Evolutionary conservation across 2,797 vertebrate genomes (phyloP).

Genomic region (Acanthurus leucopareius): DNA sequence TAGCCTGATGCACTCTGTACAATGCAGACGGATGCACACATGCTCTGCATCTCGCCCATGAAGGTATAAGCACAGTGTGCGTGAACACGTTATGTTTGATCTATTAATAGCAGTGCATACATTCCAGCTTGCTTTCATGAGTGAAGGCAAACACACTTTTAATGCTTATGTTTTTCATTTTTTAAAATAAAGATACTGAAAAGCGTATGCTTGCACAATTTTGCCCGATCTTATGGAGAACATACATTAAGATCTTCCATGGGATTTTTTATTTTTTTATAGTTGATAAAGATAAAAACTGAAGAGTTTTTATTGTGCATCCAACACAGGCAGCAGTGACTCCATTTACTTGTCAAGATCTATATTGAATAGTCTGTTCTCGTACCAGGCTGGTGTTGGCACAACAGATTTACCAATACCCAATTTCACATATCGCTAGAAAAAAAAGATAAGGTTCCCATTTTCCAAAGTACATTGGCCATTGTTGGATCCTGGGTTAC

Average conservation of each 20-base stretch:
- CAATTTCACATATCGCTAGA: constrained; percentile 47
- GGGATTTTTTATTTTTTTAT: neutral
- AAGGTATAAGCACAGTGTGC: neutral
- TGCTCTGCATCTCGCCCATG: constrained; percentile 10
- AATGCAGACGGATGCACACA: constrained; percentile 22
- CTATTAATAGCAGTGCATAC: neutral
- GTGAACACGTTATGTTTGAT: constrained; percentile 8
- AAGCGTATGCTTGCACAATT: no score
- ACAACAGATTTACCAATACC: constrained; percentile 28
- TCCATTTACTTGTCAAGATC: constrained; percentile 52
- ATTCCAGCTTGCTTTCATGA: neutral
- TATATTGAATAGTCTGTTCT: constrained; percentile 34
- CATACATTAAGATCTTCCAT: constrained; percentile 5
- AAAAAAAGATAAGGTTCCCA: constrained; percentile 45
- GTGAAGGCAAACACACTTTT: neutral
- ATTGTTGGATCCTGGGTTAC: constrained; percentile 23
- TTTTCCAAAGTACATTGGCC: constrained; percentile 19
- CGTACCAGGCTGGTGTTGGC: constrained; percentile 27
- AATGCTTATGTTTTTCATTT: neutral
- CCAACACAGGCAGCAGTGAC: constrained; percentile 46
- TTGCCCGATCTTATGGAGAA: constrained; percentile 3
- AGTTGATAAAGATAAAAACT: constrained; percentile 53
- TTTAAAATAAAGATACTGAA: neutral
- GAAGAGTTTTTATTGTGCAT: constrained; percentile 53
- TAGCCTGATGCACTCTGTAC: constrained; percentile 12